Evolutionary conservation across 2,113 vertebrate genomes (phyloP).

Genomic region (Oncorhynchus keta): DNA sequence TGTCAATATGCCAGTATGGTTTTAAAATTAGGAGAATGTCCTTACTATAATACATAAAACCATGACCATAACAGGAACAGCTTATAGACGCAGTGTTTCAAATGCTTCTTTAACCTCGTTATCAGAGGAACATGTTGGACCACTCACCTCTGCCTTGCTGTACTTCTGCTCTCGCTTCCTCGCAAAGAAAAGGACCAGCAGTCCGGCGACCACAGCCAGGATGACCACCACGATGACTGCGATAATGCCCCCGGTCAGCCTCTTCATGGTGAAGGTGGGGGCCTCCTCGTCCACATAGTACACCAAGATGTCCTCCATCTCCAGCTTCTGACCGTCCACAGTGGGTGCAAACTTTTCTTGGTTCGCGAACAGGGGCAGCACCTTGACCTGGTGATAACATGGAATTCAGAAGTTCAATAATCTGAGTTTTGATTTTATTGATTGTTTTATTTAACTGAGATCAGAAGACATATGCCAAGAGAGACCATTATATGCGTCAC

Average conservation of each 20-base stretch:
- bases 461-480: too few species aligned
- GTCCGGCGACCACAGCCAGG: conserved; percentile 79
- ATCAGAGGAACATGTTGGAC: background rate
- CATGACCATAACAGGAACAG: background rate
- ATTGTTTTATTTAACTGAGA: too few species aligned
- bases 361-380: conserved; percentile 70
- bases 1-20: background rate
- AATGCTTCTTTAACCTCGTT: background rate
- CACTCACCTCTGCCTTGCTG: conserved; percentile 83
- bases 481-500: background rate
- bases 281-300: conserved; percentile 87
- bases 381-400: conserved; percentile 77
- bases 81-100: too few species aligned
- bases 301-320: conserved; percentile 75
- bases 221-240: conserved; percentile 89
- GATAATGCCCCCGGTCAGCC: conserved; percentile 82
- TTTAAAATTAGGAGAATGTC: background rate
- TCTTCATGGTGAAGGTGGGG: conserved; percentile 88
- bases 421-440: background rate
- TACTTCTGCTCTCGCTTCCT: conserved; percentile 75
- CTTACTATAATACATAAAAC: background rate
- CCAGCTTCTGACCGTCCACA: conserved; percentile 52
- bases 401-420: too few species aligned
- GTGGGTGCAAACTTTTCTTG: conserved; percentile 10
- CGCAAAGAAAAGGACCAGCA: conserved; percentile 81